These are phyloP conservation scores for Gasterosteus aculeatus DNA, from an alignment of 2,113 vertebrate species.

Conservation along the genomic window DNA sequence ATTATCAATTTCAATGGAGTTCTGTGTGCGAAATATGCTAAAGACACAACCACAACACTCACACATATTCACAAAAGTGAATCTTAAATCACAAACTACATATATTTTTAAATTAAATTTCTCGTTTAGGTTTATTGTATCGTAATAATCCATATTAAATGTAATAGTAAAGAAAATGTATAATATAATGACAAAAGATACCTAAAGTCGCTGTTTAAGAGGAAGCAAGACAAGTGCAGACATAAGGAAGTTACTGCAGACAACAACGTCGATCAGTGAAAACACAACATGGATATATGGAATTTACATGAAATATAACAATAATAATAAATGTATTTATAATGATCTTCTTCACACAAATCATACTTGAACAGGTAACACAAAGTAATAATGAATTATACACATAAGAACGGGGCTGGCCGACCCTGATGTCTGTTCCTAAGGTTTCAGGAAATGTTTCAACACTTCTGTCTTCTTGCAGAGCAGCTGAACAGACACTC, in stretches of 20 bases:
- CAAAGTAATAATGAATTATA: neutral
- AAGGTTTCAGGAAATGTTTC: constrained; percentile 61
- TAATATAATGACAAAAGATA: neutral
- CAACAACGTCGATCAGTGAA: neutral
- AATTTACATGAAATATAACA: neutral
- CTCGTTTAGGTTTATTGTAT: constrained; percentile 3
- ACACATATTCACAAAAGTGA: constrained; percentile 5
- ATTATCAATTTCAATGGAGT: neutral
- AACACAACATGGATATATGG: neutral
- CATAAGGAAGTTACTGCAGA: constrained; percentile 50
- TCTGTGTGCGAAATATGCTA: neutral
- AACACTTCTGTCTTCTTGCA: constrained; percentile 58
- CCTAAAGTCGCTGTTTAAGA: constrained; percentile 34
- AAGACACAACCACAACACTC: neutral
- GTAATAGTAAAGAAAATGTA: neutral
- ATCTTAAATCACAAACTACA: constrained; percentile 14
- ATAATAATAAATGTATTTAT: neutral
- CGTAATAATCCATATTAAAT: constrained; percentile 9
- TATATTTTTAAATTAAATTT: neutral
- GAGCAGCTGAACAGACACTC: constrained; percentile 62
- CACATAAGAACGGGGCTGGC: neutral
- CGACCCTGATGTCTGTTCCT: constrained; percentile 15
- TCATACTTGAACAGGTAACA: neutral
- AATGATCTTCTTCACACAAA: neutral
- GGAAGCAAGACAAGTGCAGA: constrained; percentile 64